Conservation (phyloP, 2,888 invertebrate species). For the Prosopocoilus inquinatus region DNA sequence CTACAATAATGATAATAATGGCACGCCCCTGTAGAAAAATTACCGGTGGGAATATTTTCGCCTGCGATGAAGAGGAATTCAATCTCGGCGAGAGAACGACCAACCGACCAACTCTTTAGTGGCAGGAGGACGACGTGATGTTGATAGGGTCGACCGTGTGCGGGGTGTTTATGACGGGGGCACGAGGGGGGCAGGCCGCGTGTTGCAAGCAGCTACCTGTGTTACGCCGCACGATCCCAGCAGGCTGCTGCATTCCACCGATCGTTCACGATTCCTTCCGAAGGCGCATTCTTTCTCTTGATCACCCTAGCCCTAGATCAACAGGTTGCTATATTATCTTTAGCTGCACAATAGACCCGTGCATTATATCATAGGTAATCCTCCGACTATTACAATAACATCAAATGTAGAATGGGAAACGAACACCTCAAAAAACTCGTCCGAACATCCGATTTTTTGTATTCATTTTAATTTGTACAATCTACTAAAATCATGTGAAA, state of each 20-base stretch:
- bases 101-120: no score
- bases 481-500: no score
- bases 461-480: no score
- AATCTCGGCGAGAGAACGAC: not conserved
- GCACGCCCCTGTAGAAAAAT: constrained; percentile 4
- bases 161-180: constrained; percentile 1
- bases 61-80: no score
- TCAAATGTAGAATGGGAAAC: no score
- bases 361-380: no score
- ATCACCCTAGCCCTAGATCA: constrained; percentile 29
- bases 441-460: no score
- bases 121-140: not conserved
- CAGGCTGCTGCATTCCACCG: constrained; percentile 56
- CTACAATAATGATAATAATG: constrained; percentile 10
- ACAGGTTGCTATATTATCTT: constrained; percentile 15
- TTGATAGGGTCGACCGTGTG: constrained; percentile 1
- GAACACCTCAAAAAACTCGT: no score
- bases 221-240: constrained; percentile 51
- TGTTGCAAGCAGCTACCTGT: constrained; percentile 39
- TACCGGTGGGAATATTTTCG: not conserved
- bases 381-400: no score
- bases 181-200: constrained; percentile 36
- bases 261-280: constrained; percentile 48
- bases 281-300: constrained; percentile 55
- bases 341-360: no score